Evolutionary conservation across 2,113 vertebrate species (phyloP).

Genomic region (Psephotus haematonotus): DNA sequence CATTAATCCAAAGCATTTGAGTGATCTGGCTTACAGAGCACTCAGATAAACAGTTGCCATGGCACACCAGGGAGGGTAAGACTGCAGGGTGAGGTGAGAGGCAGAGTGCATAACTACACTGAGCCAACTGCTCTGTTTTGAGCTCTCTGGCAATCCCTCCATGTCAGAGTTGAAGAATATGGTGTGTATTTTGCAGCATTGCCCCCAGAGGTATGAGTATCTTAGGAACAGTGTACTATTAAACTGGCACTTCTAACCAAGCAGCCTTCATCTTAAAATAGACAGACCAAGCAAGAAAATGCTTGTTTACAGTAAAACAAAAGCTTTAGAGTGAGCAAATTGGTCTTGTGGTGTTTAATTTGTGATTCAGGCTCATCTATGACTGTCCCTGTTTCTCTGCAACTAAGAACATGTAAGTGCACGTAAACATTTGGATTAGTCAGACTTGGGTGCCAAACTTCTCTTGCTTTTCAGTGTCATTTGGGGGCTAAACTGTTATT

Average conservation of each 20-base stretch:
- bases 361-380: constrained; percentile 31
- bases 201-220: neutral
- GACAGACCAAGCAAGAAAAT: neutral
- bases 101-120: neutral
- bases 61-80: neutral
- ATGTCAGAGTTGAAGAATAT: neutral
- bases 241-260: neutral
- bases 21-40: neutral
- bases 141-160: neutral
- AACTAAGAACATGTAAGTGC: neutral
- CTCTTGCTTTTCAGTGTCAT: neutral
- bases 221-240: neutral
- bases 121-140: neutral
- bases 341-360: constrained; percentile 21
- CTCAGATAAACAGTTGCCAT: neutral
- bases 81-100: neutral
- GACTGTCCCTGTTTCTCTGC: constrained; percentile 7
- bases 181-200: neutral
- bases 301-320: constrained; percentile 52
- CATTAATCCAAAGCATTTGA: neutral
- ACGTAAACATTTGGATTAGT: neutral
- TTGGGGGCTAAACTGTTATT: neutral
- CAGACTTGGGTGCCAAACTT: neutral
- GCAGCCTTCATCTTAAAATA: constrained; percentile 22
- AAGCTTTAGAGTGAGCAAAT: constrained; percentile 27